Base-by-base conservation (phyloP, 2,888 invertebrate genomes). In the Phyto melanocephala region DNA sequence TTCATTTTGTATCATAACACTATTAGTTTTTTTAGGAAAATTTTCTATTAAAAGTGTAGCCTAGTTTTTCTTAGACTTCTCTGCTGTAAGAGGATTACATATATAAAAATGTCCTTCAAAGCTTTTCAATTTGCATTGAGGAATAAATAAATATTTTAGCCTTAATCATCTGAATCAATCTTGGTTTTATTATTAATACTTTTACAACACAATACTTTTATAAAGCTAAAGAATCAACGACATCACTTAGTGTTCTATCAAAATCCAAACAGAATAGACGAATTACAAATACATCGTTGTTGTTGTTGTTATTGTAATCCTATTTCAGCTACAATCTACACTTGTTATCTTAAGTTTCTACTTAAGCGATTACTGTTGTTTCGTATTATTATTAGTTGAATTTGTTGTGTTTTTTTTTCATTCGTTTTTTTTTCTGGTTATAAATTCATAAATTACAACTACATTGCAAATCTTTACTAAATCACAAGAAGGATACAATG, bases 391-490 rank as follows among this genome's bases (percentile, higher is more conserved):
- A 70, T 62, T 77, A 24, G 68, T 54, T 54, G 54, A n/a, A 3
- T 20, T 28, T 58, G 33, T 47, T 28, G 4, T 28, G 22, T 67
- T 50, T 24, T 54, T 37, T 33, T 40, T 60, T 42, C 15, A 42
- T 68, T 67, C 62, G 24, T 56, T 58, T 33, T 70, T 70, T 47
- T 54, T 58, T 70, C 42, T 71, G 63, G 40, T 77, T 80, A 56
- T 75, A 78, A 75, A 80, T 65, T 74, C 77, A 78, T 75, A 83
- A 83, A 78, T 75, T 76, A 81, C 75, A 58, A 67, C 65, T 60
- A 65, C 56, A 67, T 37, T 56, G 37, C 75, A 80, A 74, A 67
- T 72, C 62, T 68, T 62, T 63, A 54, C 75, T 60, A 81, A 47
- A 81, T 56, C 56, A 70, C 63, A 74, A 70, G 17, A 52, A 63